Base-by-base conservation (phyloP, 1,140 invertebrate genomes). In the Reticulitermes speratus region DNA sequence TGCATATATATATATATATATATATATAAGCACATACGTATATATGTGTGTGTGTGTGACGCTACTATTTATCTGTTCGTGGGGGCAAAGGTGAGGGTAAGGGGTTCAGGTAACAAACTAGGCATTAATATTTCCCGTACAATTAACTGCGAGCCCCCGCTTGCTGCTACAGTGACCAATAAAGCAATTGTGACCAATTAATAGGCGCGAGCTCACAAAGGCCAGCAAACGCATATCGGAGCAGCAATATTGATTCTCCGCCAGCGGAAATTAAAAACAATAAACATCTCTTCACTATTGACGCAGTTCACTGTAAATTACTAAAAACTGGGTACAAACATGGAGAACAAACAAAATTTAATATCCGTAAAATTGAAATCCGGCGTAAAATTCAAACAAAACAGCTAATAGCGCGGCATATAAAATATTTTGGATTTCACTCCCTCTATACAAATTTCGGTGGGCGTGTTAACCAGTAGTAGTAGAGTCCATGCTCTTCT, bases 261-360 rank as follows among this genome's bases (percentile, higher is more conserved):
- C 65, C 65, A n/a, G 65, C 25, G 65, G 65, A 75, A 75, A 75
- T 75, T 75, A 75, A 75, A 75, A 75, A 75, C n/a, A 75, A 75
- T 75, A 75, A 1, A 5, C n/a, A 75, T 11, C 25, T 30, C 9
- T 30, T 25, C 7, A 30, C 9, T 75, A 16, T 16, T 14, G 65
- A 30, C 6, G 25, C 65, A 14, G 25, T 75, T 75, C 25, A 30
- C 9, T 30, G 65, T 75, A 75, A 75, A n/a, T 75, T 75, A 75
- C 5, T 16, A 75, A 25, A 2, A 30, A 75, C 2, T 30, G 14
- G 9, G 3, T 11, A n/a, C 14, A 30, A 75, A 75, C 11, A 30
- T 75, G 9, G 6, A 30, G 16, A 9, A 75, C 6, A 30, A 6
- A n/a, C 11, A 30, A 30, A 30, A 9, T 75, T n/a, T 30, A 75